Base-by-base conservation (phyloP, 2,797 vertebrate species). In the Cetoscarus ocellatus region DNA sequence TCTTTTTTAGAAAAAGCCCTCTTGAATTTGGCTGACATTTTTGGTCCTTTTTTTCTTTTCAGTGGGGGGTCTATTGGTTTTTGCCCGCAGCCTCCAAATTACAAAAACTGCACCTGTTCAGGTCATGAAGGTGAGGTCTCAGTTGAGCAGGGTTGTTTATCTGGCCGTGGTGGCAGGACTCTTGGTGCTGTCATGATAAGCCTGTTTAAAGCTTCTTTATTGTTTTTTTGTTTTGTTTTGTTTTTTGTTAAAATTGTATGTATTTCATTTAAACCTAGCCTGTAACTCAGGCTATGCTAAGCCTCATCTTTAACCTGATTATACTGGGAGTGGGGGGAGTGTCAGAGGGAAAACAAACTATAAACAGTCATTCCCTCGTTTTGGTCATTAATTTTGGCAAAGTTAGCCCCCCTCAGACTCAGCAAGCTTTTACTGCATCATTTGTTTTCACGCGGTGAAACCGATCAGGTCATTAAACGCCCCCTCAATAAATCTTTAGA, bases 401-500 rank as follows among this genome's bases (percentile, higher is more conserved):
- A 83, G 78, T 78, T 77, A 77, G 58, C 68, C 59, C 67, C 72
- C 17, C 19, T 58, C 62, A 80, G 77, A 71, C 84, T 70, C 80
- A 56, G 79, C 54, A 62, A 86, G 80, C 80, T 88, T 93, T 91
- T 91, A 91, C 88, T 64, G 86, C 89, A 90, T 89, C 82, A 81
- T 93, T 93, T 93, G 88, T 92, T 93, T 90, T 89, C 88, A 91
- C 89, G 80, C 79, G 91, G 84, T 87, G 89, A 90, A 92, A 91
- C 91, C 86, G 86, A 93, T 92, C 87, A 88, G 88, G 88, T 92
- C 92, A 91, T 93, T 93, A 93, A 93, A 93, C 91, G 90, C 92
- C 91, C 91, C 90, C 86, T 91, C 91, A 90, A 93, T 94, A 93
- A 92, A 93, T 92, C 92, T 89, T 93, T 91, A 89, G 87, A 92